phyloP scores from a whole-genome alignment of 2,113 vertebrate genomes.

The Drymodes brunneopygia region DNA sequence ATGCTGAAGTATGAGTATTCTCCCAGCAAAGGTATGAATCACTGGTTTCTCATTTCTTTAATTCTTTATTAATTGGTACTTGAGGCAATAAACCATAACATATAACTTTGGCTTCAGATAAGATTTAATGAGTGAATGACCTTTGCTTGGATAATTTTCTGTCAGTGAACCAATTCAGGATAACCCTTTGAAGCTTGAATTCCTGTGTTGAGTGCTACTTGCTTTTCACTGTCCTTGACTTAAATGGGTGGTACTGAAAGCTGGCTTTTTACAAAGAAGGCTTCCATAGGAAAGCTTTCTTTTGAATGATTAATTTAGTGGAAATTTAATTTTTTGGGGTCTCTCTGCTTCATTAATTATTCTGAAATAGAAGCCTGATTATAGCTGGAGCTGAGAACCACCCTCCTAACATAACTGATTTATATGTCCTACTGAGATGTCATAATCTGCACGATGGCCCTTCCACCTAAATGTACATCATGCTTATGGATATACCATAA shows the following conservation, averaged over 20 bases:
- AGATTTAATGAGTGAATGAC: conserved; percentile 79
- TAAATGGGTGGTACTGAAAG: conserved; percentile 5
- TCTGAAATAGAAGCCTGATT: conserved; percentile 28
- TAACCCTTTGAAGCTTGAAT: conserved; percentile 64
- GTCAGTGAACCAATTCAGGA: conserved; percentile 62
- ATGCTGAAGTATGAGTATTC: conserved; percentile 66
- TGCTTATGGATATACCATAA: background rate
- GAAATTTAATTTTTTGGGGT: conserved; percentile 13
- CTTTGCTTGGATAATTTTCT: conserved; percentile 74
- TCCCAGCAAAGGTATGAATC: conserved; percentile 70
- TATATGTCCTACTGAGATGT: background rate
- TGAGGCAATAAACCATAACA: conserved; percentile 78
- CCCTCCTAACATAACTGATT: background rate
- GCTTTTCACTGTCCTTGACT: conserved; percentile 63
- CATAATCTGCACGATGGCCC: background rate
- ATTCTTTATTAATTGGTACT: conserved; percentile 82
- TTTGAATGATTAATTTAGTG: conserved; percentile 60
- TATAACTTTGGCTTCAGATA: conserved; percentile 75
- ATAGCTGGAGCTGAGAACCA: background rate
- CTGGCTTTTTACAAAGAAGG: background rate
- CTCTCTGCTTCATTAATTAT: conserved; percentile 39
- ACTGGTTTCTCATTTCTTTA: conserved; percentile 78
- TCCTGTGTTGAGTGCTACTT: conserved; percentile 44
- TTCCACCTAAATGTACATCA: background rate
- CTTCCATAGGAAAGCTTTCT: conserved; percentile 53